Conservation (phyloP, 2,888 invertebrate species). For the Agriotes lineatus region DNA sequence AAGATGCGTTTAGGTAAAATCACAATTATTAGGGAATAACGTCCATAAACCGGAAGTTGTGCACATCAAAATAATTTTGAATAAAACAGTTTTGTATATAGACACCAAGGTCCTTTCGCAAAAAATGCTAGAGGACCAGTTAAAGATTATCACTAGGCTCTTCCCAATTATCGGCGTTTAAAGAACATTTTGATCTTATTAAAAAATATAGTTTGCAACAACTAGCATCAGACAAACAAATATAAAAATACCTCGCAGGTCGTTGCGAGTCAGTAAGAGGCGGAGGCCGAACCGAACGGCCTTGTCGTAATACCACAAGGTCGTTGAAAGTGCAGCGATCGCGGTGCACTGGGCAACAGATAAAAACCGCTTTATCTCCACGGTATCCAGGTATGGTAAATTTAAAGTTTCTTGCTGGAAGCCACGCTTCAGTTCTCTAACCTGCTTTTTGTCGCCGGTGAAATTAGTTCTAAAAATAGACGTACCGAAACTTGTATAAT, state of each 20-base stretch:
- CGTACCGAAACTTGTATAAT: background rate
- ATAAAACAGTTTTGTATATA: no score
- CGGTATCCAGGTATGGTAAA: slow-evolving; percentile 1
- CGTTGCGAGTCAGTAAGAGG: slow-evolving; percentile 12
- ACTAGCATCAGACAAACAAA: background rate
- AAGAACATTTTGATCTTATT: no score
- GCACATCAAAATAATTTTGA: no score
- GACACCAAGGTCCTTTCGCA: no score
- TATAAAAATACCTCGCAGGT: background rate
- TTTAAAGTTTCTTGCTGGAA: background rate
- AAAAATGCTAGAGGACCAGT: no score
- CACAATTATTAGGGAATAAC: no score
- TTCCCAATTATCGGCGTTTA: no score
- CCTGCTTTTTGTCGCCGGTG: background rate
- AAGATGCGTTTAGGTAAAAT: no score
- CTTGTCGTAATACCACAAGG: slow-evolving; percentile 46
- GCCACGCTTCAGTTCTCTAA: slow-evolving; percentile 6
- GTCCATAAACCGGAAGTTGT: no score
- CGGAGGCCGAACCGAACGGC: slow-evolving; percentile 36
- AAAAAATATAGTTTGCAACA: no score
- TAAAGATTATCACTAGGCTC: no score
- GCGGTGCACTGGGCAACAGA: slow-evolving; percentile 19
- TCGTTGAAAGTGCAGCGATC: slow-evolving; percentile 42
- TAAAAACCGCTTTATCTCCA: slow-evolving; percentile 3
- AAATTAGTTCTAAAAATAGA: background rate